These are phyloP conservation scores for Bombycilla garrulus DNA, from an alignment of 2,113 vertebrate genomes.

Conservation along the genomic window DNA sequence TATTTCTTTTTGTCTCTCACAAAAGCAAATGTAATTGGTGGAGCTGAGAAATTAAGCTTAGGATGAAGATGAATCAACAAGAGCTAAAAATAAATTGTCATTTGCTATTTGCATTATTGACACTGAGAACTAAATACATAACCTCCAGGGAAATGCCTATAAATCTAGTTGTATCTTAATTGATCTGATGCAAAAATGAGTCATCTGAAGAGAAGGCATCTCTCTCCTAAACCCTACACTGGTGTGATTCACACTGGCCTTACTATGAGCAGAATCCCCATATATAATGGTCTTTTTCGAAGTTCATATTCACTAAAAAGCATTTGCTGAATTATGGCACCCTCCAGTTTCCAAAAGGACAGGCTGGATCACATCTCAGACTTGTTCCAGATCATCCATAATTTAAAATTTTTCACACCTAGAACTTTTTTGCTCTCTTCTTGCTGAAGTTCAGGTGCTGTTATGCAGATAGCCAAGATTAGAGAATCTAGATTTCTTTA, in stretches of 20 bases:
- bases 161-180: not conserved
- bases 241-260: not conserved
- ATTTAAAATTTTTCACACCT: not conserved
- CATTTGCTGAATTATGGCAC: constrained; percentile 18
- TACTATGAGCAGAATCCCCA: not conserved
- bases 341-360: not conserved
- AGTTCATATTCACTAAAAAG: constrained; percentile 30
- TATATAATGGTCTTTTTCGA: not conserved
- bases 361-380: not conserved
- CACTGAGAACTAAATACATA: constrained; percentile 28
- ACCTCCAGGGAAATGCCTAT: not conserved
- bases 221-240: not conserved
- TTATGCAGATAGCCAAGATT: not conserved
- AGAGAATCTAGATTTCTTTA: not conserved
- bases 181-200: not conserved
- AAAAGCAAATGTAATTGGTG: not conserved
- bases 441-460: not conserved
- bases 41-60: not conserved
- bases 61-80: not conserved
- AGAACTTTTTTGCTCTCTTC: not conserved
- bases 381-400: not conserved
- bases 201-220: not conserved
- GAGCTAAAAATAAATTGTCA: not conserved
- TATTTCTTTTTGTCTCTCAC: not conserved
- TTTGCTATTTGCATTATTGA: constrained; percentile 25